Conservation (phyloP, 2,888 invertebrate genomes). For the Octonoba sinensis region DNA sequence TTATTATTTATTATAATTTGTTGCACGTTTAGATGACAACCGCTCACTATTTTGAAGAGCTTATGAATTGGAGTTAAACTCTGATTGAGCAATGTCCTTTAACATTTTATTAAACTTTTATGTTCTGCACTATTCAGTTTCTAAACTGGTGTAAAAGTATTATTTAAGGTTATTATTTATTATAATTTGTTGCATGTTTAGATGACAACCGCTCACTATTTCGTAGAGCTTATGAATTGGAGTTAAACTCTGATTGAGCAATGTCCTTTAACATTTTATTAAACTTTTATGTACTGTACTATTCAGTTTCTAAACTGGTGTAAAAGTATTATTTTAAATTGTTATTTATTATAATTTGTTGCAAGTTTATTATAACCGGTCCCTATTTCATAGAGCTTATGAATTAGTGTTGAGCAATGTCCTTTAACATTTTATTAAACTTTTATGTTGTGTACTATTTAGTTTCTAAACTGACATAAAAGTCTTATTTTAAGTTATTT, state of each 20-base stretch:
- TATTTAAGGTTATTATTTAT: neutral
- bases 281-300: too few species aligned
- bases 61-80: constrained; percentile 33
- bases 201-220: constrained; percentile 64
- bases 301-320: too few species aligned
- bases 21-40: constrained; percentile 40
- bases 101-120: too few species aligned
- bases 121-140: too few species aligned
- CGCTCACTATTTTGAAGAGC: constrained; percentile 65
- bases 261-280: too few species aligned
- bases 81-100: too few species aligned
- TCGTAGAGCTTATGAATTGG: constrained; percentile 62
- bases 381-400: constrained; percentile 63
- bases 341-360: neutral
- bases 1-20: constrained; percentile 8
- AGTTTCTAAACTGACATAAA: too few species aligned
- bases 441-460: too few species aligned
- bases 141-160: too few species aligned
- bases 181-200: constrained; percentile 23
- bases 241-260: neutral
- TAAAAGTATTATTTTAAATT: neutral
- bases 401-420: constrained; percentile 17
- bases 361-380: neutral
- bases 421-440: neutral
- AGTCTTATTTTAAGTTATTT: neutral